Conservation (phyloP, 2,113 vertebrate species). For the Rhynchopsitta pachyrhyncha region DNA sequence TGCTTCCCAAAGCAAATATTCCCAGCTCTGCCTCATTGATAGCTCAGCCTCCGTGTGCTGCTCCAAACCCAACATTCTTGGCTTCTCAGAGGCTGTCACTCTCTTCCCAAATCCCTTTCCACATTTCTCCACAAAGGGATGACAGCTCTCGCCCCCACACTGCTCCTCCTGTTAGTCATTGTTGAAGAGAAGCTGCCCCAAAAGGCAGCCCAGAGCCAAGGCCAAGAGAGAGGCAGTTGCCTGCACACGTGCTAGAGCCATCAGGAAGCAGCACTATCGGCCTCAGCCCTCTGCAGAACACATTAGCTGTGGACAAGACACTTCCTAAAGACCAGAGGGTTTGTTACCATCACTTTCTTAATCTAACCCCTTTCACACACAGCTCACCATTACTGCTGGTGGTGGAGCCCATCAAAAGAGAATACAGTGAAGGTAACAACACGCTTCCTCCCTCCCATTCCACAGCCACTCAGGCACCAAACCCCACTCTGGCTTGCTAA, state of each 20-base stretch:
- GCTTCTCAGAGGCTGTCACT: neutral
- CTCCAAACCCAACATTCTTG: constrained; percentile 56
- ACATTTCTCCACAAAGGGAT: neutral
- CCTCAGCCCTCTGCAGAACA: neutral
- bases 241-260: neutral
- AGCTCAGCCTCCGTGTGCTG: neutral
- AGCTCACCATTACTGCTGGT: neutral
- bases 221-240: neutral
- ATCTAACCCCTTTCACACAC: neutral
- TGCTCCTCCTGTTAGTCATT: constrained; percentile 10
- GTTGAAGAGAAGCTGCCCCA: neutral
- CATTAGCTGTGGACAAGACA: rapidly evolving
- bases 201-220: neutral
- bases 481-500: neutral
- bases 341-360: neutral
- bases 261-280: neutral
- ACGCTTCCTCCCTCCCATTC: neutral
- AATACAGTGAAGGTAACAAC: neutral
- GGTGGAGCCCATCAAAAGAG: neutral
- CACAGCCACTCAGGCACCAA: neutral
- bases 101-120: neutral
- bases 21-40: neutral
- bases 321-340: neutral
- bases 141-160: constrained; percentile 20
- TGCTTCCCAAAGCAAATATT: constrained; percentile 22